A percentile compares a stretch with the other conserved stretches of the same genome.
Conservation (phyloP, 2,888 invertebrate genomes). For the Drosophila mimica region DNA sequence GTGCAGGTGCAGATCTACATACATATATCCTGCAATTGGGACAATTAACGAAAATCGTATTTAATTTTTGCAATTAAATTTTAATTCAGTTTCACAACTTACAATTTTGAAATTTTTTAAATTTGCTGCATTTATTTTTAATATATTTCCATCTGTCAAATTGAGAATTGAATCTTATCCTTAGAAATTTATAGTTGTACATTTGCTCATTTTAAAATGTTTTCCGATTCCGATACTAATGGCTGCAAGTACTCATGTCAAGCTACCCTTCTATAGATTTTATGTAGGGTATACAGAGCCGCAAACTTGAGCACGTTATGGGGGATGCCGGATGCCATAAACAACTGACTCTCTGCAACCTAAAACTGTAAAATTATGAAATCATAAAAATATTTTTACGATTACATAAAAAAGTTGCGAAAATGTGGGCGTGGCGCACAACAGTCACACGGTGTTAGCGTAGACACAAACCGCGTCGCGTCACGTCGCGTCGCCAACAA, state of each 20-base stretch:
- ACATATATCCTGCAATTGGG: constrained; percentile 3
- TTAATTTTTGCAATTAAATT: background rate
- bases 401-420: constrained; percentile 71
- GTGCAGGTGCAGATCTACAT: background rate
- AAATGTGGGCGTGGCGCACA: constrained; percentile 62
- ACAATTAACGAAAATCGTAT: background rate
- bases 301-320: constrained; percentile 46
- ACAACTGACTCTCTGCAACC: constrained; percentile 56
- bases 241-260: too few species aligned
- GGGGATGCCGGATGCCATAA: constrained; percentile 51
- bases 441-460: constrained; percentile 7
- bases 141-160: background rate
- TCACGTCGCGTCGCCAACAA: constrained; percentile 7
- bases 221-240: background rate
- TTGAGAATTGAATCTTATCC: background rate
- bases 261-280: background rate
- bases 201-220: background rate
- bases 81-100: background rate
- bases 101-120: background rate
- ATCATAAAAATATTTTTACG: constrained; percentile 82
- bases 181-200: background rate
- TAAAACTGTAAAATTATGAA: constrained; percentile 80
- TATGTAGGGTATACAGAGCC: constrained; percentile 26
- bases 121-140: background rate
- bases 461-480: constrained; percentile 33